These are phyloP conservation scores for Camptogramma bilineatum DNA, from an alignment of 2,888 invertebrate genomes.

Conservation along the genomic window DNA sequence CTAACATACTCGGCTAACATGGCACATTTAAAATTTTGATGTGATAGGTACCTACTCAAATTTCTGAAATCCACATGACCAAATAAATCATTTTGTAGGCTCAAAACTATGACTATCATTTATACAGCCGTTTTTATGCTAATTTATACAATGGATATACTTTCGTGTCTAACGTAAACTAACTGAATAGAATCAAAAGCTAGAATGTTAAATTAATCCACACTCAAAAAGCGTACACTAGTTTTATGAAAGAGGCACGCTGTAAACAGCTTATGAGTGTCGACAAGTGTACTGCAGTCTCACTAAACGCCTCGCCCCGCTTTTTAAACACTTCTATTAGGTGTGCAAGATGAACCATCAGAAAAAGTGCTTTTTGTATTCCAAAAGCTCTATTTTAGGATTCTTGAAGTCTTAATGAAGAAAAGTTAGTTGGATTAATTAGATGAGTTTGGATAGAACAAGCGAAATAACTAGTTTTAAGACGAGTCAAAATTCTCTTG, in stretches of 20 bases:
- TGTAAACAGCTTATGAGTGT: slow-evolving; percentile 32
- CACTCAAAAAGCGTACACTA: slow-evolving; percentile 13
- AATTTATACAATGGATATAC: neutral
- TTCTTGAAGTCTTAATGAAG: neutral
- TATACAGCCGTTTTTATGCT: neutral
- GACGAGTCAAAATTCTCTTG: neutral
- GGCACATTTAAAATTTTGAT: no score
- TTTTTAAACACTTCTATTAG: slow-evolving; percentile 21
- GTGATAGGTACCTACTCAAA: no score
- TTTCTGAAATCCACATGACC: neutral
- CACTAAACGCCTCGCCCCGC: slow-evolving; percentile 28
- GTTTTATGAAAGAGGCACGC: slow-evolving; percentile 24
- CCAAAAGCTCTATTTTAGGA: neutral
- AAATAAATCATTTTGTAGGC: neutral
- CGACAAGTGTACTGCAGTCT: slow-evolving; percentile 31
- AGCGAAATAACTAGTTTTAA: neutral
- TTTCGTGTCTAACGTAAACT: neutral
- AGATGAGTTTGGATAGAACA: neutral
- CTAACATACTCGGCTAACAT: no score
- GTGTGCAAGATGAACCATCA: slow-evolving; percentile 7
- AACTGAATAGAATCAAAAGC: neutral
- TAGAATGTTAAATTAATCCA: slow-evolving; percentile 6
- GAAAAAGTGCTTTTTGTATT: neutral
- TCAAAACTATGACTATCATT: neutral
- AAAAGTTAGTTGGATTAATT: neutral